phyloP scores from a whole-genome alignment of 2,888 invertebrate genomes.

The Spisula subtruncata region DNA sequence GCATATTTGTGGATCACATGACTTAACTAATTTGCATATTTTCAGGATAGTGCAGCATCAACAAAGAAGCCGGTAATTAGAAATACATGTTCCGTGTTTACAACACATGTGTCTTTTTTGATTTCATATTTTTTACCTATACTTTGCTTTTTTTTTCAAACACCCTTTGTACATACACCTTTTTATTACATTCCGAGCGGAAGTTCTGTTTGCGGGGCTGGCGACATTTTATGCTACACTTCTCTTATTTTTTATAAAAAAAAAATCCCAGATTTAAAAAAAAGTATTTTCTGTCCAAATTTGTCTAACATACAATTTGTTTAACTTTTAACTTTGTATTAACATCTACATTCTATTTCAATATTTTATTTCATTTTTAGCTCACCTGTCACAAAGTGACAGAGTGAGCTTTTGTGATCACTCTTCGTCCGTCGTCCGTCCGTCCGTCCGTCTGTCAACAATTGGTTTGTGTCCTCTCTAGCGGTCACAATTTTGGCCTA shows the following conservation, averaged over 20 bases:
- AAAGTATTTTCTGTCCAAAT: background rate
- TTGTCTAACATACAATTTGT: background rate
- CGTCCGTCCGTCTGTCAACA: too few species aligned
- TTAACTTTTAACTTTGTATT: background rate
- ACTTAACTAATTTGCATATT: conserved; percentile 50
- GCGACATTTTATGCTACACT: conserved; percentile 1
- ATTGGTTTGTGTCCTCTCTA: too few species aligned
- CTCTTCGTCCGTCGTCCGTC: too few species aligned
- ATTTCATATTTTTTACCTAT: background rate
- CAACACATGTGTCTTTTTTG: conserved; percentile 30
- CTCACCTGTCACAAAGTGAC: too few species aligned
- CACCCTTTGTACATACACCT: background rate
- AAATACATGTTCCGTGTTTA: conserved; percentile 11
- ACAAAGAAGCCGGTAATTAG: conserved; percentile 34
- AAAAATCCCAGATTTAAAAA: background rate
- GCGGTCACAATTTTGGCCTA: too few species aligned
- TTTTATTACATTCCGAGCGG: conserved; percentile 12
- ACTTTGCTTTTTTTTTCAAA: background rate
- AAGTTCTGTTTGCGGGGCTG: background rate
- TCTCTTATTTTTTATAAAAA: background rate
- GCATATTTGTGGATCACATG: conserved; percentile 32
- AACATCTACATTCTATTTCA: too few species aligned
- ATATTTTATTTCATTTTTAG: too few species aligned
- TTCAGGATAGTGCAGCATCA: conserved; percentile 32
- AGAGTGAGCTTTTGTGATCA: too few species aligned